A percentile compares a stretch with the other conserved stretches of the same genome.
phyloP scores from a whole-genome alignment of 2,113 vertebrate species.

The Chroicocephalus ridibundus region DNA sequence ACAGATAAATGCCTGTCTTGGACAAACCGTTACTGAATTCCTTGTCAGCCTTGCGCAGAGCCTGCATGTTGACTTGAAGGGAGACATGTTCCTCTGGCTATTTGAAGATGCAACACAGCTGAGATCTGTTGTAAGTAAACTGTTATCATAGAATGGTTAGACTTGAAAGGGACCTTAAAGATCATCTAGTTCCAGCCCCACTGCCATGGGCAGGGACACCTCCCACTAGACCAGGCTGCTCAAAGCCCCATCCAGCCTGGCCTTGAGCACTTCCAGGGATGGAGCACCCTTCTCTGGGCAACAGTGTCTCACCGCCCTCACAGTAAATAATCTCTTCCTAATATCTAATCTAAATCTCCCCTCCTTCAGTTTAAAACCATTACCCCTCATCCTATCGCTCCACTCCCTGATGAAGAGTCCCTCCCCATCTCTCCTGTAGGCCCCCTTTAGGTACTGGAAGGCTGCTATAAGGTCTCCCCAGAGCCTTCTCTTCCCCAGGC shows the following conservation, averaged over 20 bases:
- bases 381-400: background rate
- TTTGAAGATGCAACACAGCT: background rate
- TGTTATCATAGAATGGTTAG: background rate
- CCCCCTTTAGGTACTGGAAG: background rate
- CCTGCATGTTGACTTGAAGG: rapidly evolving
- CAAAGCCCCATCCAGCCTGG: background rate
- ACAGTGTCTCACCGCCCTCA: background rate
- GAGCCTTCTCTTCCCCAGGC: background rate
- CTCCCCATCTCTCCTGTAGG: background rate
- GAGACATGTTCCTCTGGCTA: background rate
- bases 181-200: background rate
- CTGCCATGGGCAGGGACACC: background rate
- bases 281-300: background rate
- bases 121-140: background rate
- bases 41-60: background rate
- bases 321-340: background rate
- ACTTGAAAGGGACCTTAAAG: background rate
- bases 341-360: background rate
- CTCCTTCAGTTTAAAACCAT: background rate
- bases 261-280: background rate
- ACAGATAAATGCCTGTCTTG: background rate
- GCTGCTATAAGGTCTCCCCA: background rate
- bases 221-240: background rate
- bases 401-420: background rate
- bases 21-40: background rate